Evolutionary conservation across 2,888 invertebrate species (phyloP), one percentile per base, ranked within the genome.

Genomic region (Agrotis segetum): DNA sequence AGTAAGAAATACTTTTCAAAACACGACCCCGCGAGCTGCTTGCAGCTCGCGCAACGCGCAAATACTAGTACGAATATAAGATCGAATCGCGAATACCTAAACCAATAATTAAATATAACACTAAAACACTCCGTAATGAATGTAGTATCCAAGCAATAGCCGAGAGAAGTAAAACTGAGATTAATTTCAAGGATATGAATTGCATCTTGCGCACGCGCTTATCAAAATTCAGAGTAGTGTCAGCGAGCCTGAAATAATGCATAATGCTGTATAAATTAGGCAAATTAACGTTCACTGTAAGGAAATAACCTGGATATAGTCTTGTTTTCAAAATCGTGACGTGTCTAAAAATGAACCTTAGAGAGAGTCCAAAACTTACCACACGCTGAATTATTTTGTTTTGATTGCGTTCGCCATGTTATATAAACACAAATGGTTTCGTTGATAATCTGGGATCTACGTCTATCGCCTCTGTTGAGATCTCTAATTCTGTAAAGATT

Each of bases 151-250:
- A 59, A 70, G 58, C 61, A 40, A 66, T 40, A 58, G 19, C 56
- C 50, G 19, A 62, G 29, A 16, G 44, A 49, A 40, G 29, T 65
- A 62, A 60, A 64, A 56, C 56, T 62, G 59, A 69, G 52, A 80
- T 74, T 71, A 67, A 62, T 80, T 83, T 83, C 83, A 80, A 83
- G 83, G 82, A 77, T 72, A 52, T 64, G 66, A 50, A 77, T 64
- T 71, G 73, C 74, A 68, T 74, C 63, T 71, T 71, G 74, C 77
- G 68, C 72, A 46, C 24, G 66, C 67, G 60, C 79, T 77, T 46
- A 40, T 84, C 77, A 72, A 84, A 77, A 84, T 84, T 82, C 83
- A 55, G 80, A 77, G 68, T 63, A 71, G 47, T 75, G 83, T 67
- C 82, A 73, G 21, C 75, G 34, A 29, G 58, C 50, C 66, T 77